Conservation (phyloP, 2,797 vertebrate genomes). For the Miichthys miiuy region DNA sequence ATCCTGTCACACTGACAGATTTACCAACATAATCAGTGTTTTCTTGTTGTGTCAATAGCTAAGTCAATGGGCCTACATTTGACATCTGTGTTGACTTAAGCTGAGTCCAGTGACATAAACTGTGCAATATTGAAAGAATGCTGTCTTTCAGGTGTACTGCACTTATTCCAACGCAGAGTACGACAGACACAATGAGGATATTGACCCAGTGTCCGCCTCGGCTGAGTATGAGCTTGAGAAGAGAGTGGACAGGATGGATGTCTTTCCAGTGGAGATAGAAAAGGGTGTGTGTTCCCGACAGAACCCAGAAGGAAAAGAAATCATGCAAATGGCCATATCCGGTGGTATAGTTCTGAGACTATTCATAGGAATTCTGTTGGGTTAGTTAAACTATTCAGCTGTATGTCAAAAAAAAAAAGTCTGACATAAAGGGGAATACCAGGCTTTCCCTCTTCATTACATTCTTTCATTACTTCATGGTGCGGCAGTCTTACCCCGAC, state of each 20-base stretch:
- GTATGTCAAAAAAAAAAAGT: no score
- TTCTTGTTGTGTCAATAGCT: constrained; percentile 53
- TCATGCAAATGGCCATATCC: no score
- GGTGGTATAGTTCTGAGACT: no score
- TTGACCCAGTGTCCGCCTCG: constrained; percentile 92
- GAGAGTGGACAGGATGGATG: constrained; percentile 93
- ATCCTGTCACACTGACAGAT: constrained; percentile 36
- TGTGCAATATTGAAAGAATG: not conserved
- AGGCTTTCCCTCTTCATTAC: not conserved
- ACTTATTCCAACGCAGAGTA: constrained; percentile 92
- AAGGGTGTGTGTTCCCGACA: constrained; percentile 84
- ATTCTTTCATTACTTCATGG: not conserved
- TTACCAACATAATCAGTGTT: constrained; percentile 57
- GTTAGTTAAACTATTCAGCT: not conserved
- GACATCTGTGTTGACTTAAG: constrained; percentile 1
- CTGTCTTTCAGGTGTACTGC: constrained; percentile 87
- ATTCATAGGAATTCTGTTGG: no score
- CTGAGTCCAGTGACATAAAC: constrained; percentile 2
- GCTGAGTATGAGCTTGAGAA: constrained; percentile 95
- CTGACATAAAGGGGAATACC: not conserved
- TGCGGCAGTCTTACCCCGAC: not conserved
- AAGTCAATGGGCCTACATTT: not conserved
- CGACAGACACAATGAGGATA: constrained; percentile 91
- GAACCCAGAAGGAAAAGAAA: not conserved
- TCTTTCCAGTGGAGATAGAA: constrained; percentile 92